Evolutionary conservation across 2,113 vertebrate species (phyloP).

Genomic region (Toxotes jaculatrix): DNA sequence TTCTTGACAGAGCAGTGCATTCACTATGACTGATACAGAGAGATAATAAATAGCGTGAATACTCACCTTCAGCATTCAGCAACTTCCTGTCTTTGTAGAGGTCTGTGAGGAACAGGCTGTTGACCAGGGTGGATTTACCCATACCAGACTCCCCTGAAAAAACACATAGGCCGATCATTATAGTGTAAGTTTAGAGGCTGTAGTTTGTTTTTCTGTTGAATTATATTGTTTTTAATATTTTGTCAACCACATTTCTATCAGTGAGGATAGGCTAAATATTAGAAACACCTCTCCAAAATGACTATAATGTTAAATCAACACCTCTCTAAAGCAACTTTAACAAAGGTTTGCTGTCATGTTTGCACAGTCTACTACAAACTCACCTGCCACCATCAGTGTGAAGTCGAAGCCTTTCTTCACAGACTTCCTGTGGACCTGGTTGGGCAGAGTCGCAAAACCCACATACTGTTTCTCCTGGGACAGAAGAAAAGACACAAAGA

Average conservation of each 20-base stretch:
- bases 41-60: neutral
- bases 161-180: too few species aligned
- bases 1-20: neutral
- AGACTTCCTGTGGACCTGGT: slow-evolving; percentile 98
- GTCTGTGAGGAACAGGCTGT: slow-evolving; percentile 98
- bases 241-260: too few species aligned
- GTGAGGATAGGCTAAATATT: neutral
- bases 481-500: slow-evolving; percentile 53
- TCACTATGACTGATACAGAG: neutral
- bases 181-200: too few species aligned
- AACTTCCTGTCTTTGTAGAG: slow-evolving; percentile 98
- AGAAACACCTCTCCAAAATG: too few species aligned
- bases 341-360: neutral
- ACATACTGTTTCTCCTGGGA: slow-evolving; percentile 97
- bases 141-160: slow-evolving; percentile 95
- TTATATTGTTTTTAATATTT: neutral
- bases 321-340: neutral
- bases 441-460: slow-evolving; percentile 96
- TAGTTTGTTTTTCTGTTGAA: neutral
- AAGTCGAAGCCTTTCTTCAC: slow-evolving; percentile 99
- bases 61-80: slow-evolving; percentile 96
- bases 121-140: slow-evolving; percentile 98
- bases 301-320: neutral
- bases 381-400: slow-evolving; percentile 98
- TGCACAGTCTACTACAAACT: slow-evolving; percentile 27